Conservation (phyloP, 2,113 vertebrate species). For the Lucifuga dentata region DNA sequence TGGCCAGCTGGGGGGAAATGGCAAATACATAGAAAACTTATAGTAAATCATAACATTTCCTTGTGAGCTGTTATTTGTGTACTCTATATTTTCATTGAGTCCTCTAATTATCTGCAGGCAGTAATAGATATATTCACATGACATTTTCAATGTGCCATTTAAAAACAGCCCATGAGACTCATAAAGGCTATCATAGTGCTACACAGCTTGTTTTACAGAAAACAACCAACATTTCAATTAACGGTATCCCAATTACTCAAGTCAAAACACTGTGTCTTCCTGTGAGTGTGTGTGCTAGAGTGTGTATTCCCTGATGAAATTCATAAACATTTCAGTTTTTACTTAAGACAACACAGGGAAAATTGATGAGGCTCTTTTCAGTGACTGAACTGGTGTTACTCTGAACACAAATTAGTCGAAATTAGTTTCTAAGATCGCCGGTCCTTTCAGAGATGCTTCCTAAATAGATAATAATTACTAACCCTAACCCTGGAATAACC, state of each 20-base stretch:
- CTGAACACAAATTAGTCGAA: conserved; percentile 74
- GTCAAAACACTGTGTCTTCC: neutral
- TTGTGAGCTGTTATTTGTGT: conserved; percentile 12
- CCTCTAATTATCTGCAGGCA: conserved; percentile 43
- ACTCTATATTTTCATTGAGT: conserved; percentile 23
- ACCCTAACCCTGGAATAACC: conserved; percentile 66
- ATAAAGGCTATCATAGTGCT: conserved; percentile 48
- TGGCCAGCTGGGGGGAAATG: neutral
- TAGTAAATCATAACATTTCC: conserved; percentile 19
- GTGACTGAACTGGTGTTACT: conserved; percentile 30
- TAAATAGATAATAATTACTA: conserved; percentile 78
- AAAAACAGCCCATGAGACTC: conserved; percentile 54
- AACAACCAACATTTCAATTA: conserved; percentile 69
- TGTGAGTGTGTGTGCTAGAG: neutral
- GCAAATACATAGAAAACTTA: neutral
- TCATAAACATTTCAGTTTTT: conserved; percentile 57
- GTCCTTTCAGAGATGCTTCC: conserved; percentile 67
- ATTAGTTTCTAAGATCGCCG: conserved; percentile 69
- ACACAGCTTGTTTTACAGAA: conserved; percentile 45
- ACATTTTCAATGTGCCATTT: conserved; percentile 72
- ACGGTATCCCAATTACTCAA: conserved; percentile 53
- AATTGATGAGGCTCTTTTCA: conserved; percentile 24
- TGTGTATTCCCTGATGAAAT: conserved; percentile 25
- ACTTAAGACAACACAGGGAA: conserved; percentile 56
- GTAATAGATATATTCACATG: conserved; percentile 66